These are phyloP conservation scores for Conchocele bisecta DNA, from an alignment of 2,888 invertebrate species.

Conservation along the genomic window DNA sequence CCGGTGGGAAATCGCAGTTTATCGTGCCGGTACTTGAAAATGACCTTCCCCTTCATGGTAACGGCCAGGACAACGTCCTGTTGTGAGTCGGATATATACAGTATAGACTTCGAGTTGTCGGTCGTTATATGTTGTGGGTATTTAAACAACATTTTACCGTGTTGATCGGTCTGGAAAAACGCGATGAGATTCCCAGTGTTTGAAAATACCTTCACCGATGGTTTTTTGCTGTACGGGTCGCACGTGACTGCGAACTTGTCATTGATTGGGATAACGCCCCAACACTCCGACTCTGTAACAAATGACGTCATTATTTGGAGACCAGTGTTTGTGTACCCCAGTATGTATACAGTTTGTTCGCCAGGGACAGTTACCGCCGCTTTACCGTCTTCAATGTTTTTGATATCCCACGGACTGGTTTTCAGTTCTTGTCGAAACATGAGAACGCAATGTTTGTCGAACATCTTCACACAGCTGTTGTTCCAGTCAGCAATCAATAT, in stretches of 20 bases:
- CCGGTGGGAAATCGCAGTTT: slow-evolving; percentile 40
- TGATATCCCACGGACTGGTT: slow-evolving; percentile 55
- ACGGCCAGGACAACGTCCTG: slow-evolving; percentile 30
- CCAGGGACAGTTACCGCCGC: slow-evolving; percentile 51
- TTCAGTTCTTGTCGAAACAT: slow-evolving; percentile 30
- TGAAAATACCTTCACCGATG: slow-evolving; percentile 41
- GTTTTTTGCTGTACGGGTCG: slow-evolving; percentile 52
- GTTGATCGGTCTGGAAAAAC: slow-evolving; percentile 46
- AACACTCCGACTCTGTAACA: slow-evolving; percentile 49
- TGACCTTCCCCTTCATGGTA: slow-evolving; percentile 27
- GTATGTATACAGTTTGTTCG: slow-evolving; percentile 35
- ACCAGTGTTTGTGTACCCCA: slow-evolving; percentile 27
- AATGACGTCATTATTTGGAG: slow-evolving; percentile 34
- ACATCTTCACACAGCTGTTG: slow-evolving; percentile 51
- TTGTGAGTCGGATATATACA: slow-evolving; percentile 44
- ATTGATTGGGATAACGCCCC: slow-evolving; percentile 41
- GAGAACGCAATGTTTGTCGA: slow-evolving; percentile 40
- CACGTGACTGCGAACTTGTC: slow-evolving; percentile 48
- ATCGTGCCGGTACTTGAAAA: slow-evolving; percentile 47
- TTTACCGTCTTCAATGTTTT: slow-evolving; percentile 34
- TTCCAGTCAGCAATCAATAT: slow-evolving; percentile 57
- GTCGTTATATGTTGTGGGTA: slow-evolving; percentile 52
- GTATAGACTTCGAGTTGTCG: slow-evolving; percentile 16
- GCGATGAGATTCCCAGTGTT: slow-evolving; percentile 31
- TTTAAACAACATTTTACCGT: slow-evolving; percentile 29